Base-by-base conservation (phyloP, 2,113 vertebrate species). In the Macquaria australasica region DNA sequence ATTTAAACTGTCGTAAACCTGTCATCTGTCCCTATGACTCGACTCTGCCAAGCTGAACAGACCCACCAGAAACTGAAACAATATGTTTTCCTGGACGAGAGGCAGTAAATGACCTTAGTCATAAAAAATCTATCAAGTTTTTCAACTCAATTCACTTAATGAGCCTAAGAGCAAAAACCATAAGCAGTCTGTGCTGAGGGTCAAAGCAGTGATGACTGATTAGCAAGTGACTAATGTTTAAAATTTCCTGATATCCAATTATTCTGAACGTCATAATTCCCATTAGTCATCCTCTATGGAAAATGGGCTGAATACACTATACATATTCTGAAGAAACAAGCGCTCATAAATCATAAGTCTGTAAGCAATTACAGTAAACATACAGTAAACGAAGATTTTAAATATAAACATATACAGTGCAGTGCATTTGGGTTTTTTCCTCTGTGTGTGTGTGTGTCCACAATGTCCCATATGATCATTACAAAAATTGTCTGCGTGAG, bases 1-100 rank as follows among this genome's bases (percentile, higher is more conserved):
- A 73, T 81, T 90, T 88, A 60, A 81, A 31, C 43, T 10, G 74
- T 10, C 5, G 25, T 89, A 85, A 93, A 93, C 31, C 86, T 66
- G 82, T 88, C 87, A 75, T 86, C 73, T 74, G 53, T 84, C 56
- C 62, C 21, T 15, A 43, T 73, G 74, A 81, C 62, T 80, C 45
- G 1, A 59, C 37, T 14, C 70, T 69, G 68, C 83, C 88, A 82
- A 82, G 69, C 48, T 43, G 77, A 81, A 73, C 78, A 83, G 70
- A 71, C 9, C 1, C 31, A 69, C 82, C 62, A 5, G 48, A 88
- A 93, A 91, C 73, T 77, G 56, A 85, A 88, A 79, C 86, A 86
- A 82, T 77, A 50, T 87, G 83, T 80, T 48, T 60, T 89, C 58
- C 39, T 67, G 68, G 67, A 77, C 14, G 1, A 76, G 51, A 73